Base-by-base conservation (phyloP, 2,113 vertebrate species). In the Fregata magnificens region DNA sequence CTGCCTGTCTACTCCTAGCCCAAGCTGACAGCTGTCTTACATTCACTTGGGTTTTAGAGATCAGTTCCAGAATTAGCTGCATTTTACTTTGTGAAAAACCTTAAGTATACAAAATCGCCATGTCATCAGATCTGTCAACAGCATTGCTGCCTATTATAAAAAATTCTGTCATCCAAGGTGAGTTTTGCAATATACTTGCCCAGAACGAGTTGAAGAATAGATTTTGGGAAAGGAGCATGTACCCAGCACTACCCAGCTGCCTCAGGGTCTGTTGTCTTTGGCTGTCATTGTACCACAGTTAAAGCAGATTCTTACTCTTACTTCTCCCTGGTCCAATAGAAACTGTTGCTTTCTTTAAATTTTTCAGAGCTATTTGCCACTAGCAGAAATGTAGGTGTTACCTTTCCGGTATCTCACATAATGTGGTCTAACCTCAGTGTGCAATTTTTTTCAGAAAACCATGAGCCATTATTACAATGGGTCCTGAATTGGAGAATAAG, bases 11-110 rank as follows among this genome's bases (percentile, higher is more conserved):
- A 86, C 55, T 77, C 17, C 28, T 28, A 59, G 65, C 42, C 63
- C 59, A 90, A 85, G 22, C 59, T 90, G 82, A 79, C 32, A 67
- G 52, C 78, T 95, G 29, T 58, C 59, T 91, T 67, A 44, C 25
- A 45, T 50, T 91, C 73, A 28, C 55, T 81, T 89, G 81, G 19
- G 28, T 66, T 89, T 91, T 66, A 84, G 55, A 74, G 44, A 71
- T 45, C 69, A 38, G 25, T 58, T 89, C 65, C 59, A 87, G 72
- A 77, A 52, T 77, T 72, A 93, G 19, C 73, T 78, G 19, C 22
- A 8, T 59, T 90, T 91, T 63, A 21, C 78, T 93, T 76, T 28
- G 5, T 82, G 44, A 63, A 87, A 86, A 73, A 45, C 10, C 3
- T 82, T 13, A 62, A 70, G n/a, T 36, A 32, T 53, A 45, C 3